Percentiles rank a stretch among this genome's conserved stretches.
Conservation (phyloP, 2,888 invertebrate species). For the Chaetogeoica ovagalla region DNA sequence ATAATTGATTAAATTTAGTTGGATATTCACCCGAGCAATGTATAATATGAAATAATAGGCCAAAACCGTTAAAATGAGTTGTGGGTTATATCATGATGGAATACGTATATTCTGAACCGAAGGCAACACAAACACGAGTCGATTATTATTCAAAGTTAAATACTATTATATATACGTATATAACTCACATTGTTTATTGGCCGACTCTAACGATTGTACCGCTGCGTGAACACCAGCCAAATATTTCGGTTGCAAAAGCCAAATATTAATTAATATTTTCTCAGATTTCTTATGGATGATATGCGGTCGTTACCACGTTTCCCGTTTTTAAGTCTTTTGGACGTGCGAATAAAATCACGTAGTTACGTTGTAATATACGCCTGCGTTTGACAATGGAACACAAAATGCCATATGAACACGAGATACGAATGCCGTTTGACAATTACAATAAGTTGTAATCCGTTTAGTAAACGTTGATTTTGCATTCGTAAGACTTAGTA, state of each 20-base stretch:
- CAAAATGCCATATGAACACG: no score
- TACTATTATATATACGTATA: background rate
- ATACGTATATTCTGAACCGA: background rate
- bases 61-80: conserved; percentile 35
- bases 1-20: no score
- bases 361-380: no score
- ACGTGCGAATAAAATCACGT: no score
- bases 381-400: no score
- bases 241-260: conserved; percentile 21
- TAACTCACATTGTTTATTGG: conserved; percentile 21
- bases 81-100: conserved; percentile 2
- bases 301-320: background rate
- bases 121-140: background rate
- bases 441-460: no score
- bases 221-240: conserved; percentile 32
- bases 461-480: no score
- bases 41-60: conserved; percentile 4
- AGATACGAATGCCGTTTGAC: no score
- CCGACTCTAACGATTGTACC: conserved; percentile 3
- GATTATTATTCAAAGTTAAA: conserved; percentile 32
- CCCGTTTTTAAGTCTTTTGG: no score
- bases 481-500: no score
- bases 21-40: conserved; percentile 4
- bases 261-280: conserved; percentile 48
- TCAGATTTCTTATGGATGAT: background rate